Percentiles rank a stretch among this genome's conserved stretches.
phyloP scores from a whole-genome alignment of 2,113 vertebrate genomes.

The Colossoma macropomum region DNA sequence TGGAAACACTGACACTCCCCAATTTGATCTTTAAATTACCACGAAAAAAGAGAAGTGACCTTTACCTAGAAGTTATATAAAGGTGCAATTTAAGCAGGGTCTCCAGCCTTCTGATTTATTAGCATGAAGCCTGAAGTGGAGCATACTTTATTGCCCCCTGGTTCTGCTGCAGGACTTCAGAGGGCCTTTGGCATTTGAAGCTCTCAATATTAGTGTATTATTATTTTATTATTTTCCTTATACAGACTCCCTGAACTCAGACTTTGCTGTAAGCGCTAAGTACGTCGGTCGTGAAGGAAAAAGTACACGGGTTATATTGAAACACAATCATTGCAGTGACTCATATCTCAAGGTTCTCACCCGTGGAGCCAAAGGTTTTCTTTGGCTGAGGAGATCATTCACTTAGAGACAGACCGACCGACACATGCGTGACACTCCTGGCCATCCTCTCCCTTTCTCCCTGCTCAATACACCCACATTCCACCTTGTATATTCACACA shows the following conservation, averaged over 20 bases:
- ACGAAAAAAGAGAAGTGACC: slow-evolving; percentile 75
- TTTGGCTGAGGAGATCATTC: slow-evolving; percentile 61
- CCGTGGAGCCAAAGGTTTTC: slow-evolving; percentile 58
- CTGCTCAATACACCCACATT: slow-evolving; percentile 42
- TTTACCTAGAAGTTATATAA: slow-evolving; percentile 79
- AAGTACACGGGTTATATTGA: slow-evolving; percentile 58
- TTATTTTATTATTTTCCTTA: slow-evolving; percentile 52
- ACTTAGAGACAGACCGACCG: background rate
- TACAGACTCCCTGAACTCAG: slow-evolving; percentile 42
- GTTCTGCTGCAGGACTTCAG: slow-evolving; percentile 50
- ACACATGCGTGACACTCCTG: slow-evolving; percentile 36
- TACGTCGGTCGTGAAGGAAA: slow-evolving; percentile 25
- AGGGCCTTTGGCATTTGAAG: slow-evolving; percentile 51
- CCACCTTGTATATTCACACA: slow-evolving; percentile 50
- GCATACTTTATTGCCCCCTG: slow-evolving; percentile 61
- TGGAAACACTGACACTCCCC: slow-evolving; percentile 75
- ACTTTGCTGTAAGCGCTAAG: slow-evolving; percentile 15
- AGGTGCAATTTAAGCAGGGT: slow-evolving; percentile 76
- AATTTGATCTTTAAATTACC: slow-evolving; percentile 79
- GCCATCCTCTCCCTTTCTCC: slow-evolving; percentile 39
- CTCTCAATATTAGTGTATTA: slow-evolving; percentile 51
- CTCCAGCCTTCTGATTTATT: slow-evolving; percentile 73
- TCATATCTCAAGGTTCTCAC: slow-evolving; percentile 66
- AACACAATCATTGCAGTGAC: slow-evolving; percentile 65
- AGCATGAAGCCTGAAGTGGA: slow-evolving; percentile 68